phyloP scores from a whole-genome alignment of 2,113 vertebrate genomes.

The Malurus melanocephalus region DNA sequence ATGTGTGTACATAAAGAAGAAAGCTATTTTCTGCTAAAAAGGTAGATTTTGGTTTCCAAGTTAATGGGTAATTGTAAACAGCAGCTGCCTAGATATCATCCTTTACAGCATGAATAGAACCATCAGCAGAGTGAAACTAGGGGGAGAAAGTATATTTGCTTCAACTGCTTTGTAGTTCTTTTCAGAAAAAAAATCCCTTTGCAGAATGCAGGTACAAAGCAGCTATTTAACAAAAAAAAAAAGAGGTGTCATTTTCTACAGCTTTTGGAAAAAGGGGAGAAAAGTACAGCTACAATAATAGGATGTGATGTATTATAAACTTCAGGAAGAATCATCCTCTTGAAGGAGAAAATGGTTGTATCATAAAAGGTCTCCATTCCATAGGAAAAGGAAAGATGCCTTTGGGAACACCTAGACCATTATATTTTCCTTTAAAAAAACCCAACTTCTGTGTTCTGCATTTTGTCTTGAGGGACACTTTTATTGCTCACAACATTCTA shows the following conservation, averaged over 20 bases:
- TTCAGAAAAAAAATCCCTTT: background rate
- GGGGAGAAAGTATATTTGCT: background rate
- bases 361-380: background rate
- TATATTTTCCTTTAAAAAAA: background rate
- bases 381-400: background rate
- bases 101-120: background rate
- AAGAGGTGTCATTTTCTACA: background rate
- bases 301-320: background rate
- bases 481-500: background rate
- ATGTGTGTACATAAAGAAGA: background rate
- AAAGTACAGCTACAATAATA: background rate
- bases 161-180: background rate
- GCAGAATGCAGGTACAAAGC: background rate
- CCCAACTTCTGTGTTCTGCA: background rate
- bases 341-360: background rate
- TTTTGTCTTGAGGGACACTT: background rate
- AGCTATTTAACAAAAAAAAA: background rate
- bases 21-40: background rate
- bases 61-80: background rate
- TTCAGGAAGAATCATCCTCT: background rate
- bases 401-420: background rate
- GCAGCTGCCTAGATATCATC: background rate
- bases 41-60: background rate
- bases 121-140: background rate
- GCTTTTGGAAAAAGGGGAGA: background rate